phyloP scores from a whole-genome alignment of 2,113 vertebrate species.

The Dissostichus mawsoni region DNA sequence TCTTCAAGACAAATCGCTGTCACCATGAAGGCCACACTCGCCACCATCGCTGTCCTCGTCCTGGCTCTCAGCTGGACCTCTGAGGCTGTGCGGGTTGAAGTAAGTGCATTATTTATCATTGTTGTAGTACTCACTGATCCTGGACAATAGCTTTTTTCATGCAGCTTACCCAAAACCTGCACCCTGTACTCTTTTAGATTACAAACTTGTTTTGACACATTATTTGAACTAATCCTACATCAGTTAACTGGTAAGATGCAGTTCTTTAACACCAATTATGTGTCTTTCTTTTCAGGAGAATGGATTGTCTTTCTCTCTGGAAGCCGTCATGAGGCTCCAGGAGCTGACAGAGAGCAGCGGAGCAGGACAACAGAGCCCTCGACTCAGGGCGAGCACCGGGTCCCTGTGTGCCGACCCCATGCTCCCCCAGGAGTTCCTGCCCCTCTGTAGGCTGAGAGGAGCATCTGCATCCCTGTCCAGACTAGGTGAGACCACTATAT shows the following conservation, averaged over 20 bases:
- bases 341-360: conserved; percentile 58
- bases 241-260: not conserved
- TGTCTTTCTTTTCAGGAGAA: conserved; percentile 81
- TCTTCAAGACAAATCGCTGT: conserved; percentile 18
- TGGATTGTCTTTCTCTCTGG: conserved; percentile 83
- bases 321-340: conserved; percentile 87
- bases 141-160: not conserved
- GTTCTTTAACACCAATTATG: not conserved
- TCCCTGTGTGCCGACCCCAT: conserved; percentile 73
- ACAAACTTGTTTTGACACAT: not conserved
- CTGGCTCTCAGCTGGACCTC: conserved; percentile 67
- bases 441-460: conserved; percentile 79
- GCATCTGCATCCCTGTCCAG: conserved; percentile 73
- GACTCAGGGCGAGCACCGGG: not conserved
- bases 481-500: conserved; percentile 77
- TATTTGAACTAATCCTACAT: too few species aligned
- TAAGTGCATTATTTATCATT: conserved; percentile 56
- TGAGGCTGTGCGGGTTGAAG: conserved; percentile 80
- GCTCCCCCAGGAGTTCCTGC: conserved; percentile 84
- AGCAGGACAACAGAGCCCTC: conserved; percentile 34
- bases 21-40: conserved; percentile 79
- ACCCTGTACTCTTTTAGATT: not conserved
- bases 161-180: not conserved
- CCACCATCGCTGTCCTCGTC: conserved; percentile 61
- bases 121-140: not conserved